Base-by-base conservation (phyloP, 2,888 invertebrate species). In the Pocota personata region DNA sequence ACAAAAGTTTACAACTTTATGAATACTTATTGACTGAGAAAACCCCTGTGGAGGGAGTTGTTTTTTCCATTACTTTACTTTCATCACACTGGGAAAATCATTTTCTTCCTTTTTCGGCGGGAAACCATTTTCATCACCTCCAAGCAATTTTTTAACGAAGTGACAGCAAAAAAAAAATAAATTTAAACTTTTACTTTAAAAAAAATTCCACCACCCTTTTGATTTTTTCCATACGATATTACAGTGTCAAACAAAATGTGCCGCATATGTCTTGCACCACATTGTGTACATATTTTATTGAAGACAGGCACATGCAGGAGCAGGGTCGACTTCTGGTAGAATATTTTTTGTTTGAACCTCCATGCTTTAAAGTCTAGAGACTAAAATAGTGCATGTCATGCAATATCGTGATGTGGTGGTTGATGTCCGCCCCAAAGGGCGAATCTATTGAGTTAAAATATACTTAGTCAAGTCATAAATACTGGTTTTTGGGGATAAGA, bases 1-100 rank as follows among this genome's bases (percentile, higher is more conserved):
- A 35, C 37, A 75, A 52, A 75, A 75, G 67, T 67, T 75, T 52
- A 69, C 58, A 75, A 67, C 67, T 82, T 80, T 66, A 66, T 43
- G 66, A 64, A 71, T 78, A 57, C 57, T 48, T 79, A 72, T 72
- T 66, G 72, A 64, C 79, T 72, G 24, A 48, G 48, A 7, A 8
- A 57, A 66, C 27, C 76, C 46, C 52, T 30, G 32, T 32, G 16
- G 16, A 10, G 6, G n/a, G 27, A 35, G 37, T 35, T 37, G 7
- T n/a, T 14, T 55, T 55, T 32, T 24, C n/a, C 32, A 55, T 32
- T 1, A 52, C 52, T 14, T 52, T 27, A 14, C 27, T 52, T 10
- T 5, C 48, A 12, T 24, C 10, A 43, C 14, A 46, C 19, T 46
- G 1, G n/a, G 46, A 19, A 27, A 50, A 50, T 6, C n/a, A 50